phyloP scores from a whole-genome alignment of 2,888 invertebrate genomes.

The Cotesia congregata region DNA sequence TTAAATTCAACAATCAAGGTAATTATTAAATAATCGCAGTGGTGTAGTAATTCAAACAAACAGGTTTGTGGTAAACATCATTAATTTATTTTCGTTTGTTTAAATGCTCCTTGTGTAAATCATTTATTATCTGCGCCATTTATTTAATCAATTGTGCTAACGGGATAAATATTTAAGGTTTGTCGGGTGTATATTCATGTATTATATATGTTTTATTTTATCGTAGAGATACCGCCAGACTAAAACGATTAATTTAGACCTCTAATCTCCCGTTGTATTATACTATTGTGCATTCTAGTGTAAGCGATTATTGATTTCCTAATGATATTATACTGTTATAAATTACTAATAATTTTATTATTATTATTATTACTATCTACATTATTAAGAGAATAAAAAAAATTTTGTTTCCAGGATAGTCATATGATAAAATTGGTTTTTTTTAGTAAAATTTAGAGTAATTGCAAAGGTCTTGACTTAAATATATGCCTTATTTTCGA shows the following conservation, averaged over 20 bases:
- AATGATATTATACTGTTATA: too few species aligned
- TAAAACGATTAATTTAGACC: neutral
- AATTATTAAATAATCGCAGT: neutral
- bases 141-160: neutral
- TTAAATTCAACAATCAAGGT: neutral
- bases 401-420: too few species aligned
- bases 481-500: too few species aligned
- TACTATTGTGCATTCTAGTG: neutral
- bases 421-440: too few species aligned
- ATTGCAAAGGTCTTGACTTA: too few species aligned
- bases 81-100: constrained; percentile 45
- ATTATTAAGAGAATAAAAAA: too few species aligned
- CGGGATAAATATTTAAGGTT: neutral
- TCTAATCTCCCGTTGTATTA: neutral
- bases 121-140: neutral
- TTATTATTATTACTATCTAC: too few species aligned
- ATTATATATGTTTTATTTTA: neutral
- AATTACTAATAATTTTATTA: too few species aligned
- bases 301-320: neutral
- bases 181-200: neutral
- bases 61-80: neutral
- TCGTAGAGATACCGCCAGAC: neutral
- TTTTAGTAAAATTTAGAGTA: too few species aligned
- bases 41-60: neutral
- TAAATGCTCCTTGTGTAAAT: neutral